A percentile compares a stretch with the other conserved stretches of the same genome.
Conservation (phyloP, 2,888 invertebrate genomes). For the Frankliniella intonsa region DNA sequence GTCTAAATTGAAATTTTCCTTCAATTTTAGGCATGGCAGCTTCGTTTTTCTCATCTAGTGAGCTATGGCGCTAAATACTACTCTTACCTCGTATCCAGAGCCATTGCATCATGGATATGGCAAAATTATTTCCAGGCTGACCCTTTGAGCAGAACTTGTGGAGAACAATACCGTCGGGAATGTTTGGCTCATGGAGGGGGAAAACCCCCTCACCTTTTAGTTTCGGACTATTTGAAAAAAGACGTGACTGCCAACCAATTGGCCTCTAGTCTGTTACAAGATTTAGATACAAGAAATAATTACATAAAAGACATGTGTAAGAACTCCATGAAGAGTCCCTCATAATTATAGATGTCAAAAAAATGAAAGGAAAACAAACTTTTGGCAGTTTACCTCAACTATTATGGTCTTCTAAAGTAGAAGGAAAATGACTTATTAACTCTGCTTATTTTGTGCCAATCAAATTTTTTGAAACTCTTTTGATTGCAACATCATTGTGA, state of each 20-base stretch:
- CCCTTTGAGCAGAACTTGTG: conserved; percentile 71
- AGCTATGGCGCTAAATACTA: conserved; percentile 99
- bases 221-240: conserved; percentile 71
- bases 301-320: neutral
- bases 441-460: neutral
- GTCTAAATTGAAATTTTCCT: conserved; percentile 26
- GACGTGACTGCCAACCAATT: conserved; percentile 70
- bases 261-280: conserved; percentile 66
- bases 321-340: neutral
- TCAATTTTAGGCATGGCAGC: conserved; percentile 76
- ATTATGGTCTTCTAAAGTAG: neutral
- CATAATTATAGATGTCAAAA: neutral
- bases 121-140: conserved; percentile 73
- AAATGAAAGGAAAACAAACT: neutral
- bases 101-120: conserved; percentile 92
- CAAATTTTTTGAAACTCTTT: neutral
- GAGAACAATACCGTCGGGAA: conserved; percentile 69
- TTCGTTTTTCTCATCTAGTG: conserved; percentile 91
- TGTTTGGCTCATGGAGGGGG: conserved; percentile 86
- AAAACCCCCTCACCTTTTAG: conserved; percentile 69
- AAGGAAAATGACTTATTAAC: neutral
- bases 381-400: neutral
- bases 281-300: conserved; percentile 35
- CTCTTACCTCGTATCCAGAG: conserved; percentile 91
- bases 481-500: too few species aligned